Evolutionary conservation across 2,888 invertebrate genomes (phyloP).

Genomic region (Dinocampus coccinellae): DNA sequence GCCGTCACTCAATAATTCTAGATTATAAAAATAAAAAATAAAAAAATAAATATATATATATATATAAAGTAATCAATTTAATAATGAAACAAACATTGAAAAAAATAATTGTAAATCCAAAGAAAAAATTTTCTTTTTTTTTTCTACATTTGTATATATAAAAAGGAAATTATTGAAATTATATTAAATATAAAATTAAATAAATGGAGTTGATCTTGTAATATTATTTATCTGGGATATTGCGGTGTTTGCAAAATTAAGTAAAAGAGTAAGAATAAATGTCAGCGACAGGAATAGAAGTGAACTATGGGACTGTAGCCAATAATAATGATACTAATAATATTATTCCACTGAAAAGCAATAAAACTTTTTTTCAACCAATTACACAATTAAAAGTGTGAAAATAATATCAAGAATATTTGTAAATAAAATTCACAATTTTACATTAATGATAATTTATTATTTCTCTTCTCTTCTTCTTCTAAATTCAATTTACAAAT

Average conservation of each 20-base stretch:
- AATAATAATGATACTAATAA: background rate
- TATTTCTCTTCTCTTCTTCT: background rate
- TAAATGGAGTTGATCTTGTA: background rate
- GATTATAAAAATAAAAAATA: constrained; percentile 47
- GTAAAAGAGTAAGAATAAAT: background rate
- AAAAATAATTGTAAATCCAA: background rate
- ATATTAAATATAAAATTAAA: background rate
- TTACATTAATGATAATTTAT: background rate
- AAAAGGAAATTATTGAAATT: background rate
- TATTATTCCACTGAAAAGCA: background rate
- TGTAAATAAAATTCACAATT: background rate
- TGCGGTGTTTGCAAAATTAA: background rate
- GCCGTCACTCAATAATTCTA: constrained; percentile 55
- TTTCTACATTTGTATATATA: background rate
- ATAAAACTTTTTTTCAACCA: background rate
- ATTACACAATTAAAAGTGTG: background rate
- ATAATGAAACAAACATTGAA: background rate
- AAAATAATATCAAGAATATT: too few species aligned
- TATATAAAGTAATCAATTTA: background rate
- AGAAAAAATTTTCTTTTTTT: background rate
- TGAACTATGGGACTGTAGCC: background rate
- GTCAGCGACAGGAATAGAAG: background rate
- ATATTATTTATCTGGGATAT: background rate
- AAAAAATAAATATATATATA: background rate
- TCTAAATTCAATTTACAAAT: background rate